Percentiles rank a stretch among this genome's conserved stretches.
Conservation (phyloP, 2,113 vertebrate species). For the Microcebus ravelobensis region DNA sequence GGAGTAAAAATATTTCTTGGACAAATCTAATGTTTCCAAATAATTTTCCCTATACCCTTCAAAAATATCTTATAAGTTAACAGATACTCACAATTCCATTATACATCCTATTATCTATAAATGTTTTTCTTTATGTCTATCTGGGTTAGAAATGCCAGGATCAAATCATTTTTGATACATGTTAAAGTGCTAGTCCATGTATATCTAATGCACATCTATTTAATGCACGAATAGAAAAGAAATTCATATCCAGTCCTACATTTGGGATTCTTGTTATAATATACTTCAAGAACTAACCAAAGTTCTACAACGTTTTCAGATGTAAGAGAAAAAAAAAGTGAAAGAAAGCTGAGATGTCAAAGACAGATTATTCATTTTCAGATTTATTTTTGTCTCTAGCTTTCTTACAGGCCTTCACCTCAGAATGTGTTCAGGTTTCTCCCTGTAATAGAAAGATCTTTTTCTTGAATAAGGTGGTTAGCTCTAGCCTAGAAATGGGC, state of each 20-base stretch:
- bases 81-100: not conserved
- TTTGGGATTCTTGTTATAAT: slow-evolving; percentile 21
- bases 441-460: slow-evolving; percentile 27
- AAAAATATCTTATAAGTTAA: slow-evolving; percentile 28
- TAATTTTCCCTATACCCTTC: not conserved
- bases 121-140: not conserved
- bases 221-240: slow-evolving; percentile 40
- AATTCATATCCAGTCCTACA: not conserved
- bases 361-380: slow-evolving; percentile 40
- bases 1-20: not conserved
- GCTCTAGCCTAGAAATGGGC: not conserved
- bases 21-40: not conserved
- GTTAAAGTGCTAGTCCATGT: not conserved
- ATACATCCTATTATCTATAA: not conserved
- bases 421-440: slow-evolving; percentile 29
- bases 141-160: not conserved
- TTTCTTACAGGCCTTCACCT: slow-evolving; percentile 44
- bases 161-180: slow-evolving; percentile 18
- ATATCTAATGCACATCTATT: slow-evolving; percentile 12
- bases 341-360: slow-evolving; percentile 45
- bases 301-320: slow-evolving; percentile 41
- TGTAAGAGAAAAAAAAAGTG: not conserved
- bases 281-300: slow-evolving; percentile 31
- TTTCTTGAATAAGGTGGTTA: slow-evolving; percentile 15
- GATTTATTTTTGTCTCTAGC: slow-evolving; percentile 55